Conservation (phyloP, 2,113 vertebrate species). For the Gasterosteus nipponicus region DNA sequence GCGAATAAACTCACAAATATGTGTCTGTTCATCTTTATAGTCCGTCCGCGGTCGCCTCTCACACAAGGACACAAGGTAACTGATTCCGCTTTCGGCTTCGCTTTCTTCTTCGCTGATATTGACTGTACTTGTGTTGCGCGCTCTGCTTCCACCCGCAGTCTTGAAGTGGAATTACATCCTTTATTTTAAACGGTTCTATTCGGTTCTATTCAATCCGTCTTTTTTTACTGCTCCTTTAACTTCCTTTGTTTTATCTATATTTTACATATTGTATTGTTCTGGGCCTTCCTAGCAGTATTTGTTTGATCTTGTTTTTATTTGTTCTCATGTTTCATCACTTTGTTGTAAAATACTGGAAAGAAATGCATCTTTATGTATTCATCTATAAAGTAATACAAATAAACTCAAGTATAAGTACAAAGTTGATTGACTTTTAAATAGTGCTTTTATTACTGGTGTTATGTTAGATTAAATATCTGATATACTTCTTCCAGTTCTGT, state of each 20-base stretch:
- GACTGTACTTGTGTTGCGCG: too few relatives aligned
- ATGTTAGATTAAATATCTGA: too few relatives aligned
- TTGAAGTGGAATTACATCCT: neutral
- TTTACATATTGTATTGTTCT: neutral
- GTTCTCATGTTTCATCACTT: too few relatives aligned
- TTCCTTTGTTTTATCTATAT: neutral
- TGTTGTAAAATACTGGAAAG: neutral
- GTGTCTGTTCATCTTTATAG: slow-evolving; percentile 58
- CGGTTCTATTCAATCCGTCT: neutral
- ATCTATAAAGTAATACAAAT: neutral
- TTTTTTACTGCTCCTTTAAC: neutral
- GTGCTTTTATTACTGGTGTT: too few relatives aligned
- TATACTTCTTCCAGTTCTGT: too few relatives aligned
- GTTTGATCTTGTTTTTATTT: neutral
- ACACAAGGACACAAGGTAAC: slow-evolving; percentile 65
- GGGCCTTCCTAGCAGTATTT: neutral
- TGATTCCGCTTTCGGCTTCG: slow-evolving; percentile 31
- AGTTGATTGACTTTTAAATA: too few relatives aligned
- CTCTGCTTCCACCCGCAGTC: neutral
- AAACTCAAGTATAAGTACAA: neutral
- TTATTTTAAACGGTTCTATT: neutral
- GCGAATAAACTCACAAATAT: slow-evolving; percentile 49
- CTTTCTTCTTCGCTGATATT: neutral
- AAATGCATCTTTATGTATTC: neutral
- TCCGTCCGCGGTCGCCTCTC: neutral